Base-by-base conservation (phyloP, 2,888 invertebrate species). In the Noctua pronuba region DNA sequence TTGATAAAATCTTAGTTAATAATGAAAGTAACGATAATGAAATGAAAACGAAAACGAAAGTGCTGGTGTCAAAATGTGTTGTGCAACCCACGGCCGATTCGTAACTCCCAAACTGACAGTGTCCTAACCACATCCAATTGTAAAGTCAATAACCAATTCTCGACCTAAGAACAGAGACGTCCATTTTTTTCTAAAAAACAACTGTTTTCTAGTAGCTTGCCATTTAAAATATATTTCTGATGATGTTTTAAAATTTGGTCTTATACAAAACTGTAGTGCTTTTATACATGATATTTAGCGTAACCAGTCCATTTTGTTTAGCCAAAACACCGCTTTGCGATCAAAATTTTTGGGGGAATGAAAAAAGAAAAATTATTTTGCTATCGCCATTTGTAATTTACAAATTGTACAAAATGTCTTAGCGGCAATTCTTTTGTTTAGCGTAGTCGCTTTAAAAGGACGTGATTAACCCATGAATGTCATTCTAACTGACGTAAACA, bases 281-380 rank as follows among this genome's bases (percentile, higher is more conserved):
- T 96, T 96, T 95, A 96, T 96, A 96, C 92, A 94, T 91, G 91
- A 90, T 95, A 94, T 96, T 96, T 96, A 96, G 96, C 95, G 92
- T 93, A 93, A 95, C 95, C 95, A 93, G 96, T 96, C 96, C 96
- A 96, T 96, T 96, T 96, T 96, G 91, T 96, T 96, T 96, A 96
- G 96, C 96, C 95, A 92, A 95, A 94, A 94, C 94, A 95, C 94
- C 94, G 96, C 96, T 95, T 96, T 93, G 94, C 93, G 93, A 92
- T 93, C 93, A 91, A 95, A 93, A 94, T 92, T 94, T 93, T 93
- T 92, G 89, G 83, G 74, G 68, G 80, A 82, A 73, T 74, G 24
- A 67, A 69, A 81, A 77, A 84, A 78, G 88, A 93, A 88, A 92
- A 91, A 90, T 96, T 96, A 96, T 96, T 96, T 96, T 96, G 96